Evolutionary conservation across 2,113 vertebrate species (phyloP).

Genomic region (Lathamus discolor): DNA sequence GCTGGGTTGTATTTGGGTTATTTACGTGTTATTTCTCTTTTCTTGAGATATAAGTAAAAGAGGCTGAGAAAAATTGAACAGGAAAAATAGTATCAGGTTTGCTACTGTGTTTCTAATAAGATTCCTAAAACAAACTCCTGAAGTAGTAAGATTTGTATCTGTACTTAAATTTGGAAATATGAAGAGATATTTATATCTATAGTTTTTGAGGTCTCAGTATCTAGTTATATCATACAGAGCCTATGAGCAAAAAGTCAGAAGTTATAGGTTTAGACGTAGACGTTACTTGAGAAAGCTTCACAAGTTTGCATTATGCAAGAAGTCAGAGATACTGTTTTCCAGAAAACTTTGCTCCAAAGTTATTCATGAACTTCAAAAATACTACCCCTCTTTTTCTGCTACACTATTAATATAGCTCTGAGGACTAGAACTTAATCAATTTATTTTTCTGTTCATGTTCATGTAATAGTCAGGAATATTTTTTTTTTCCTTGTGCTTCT

Average conservation of each 20-base stretch:
- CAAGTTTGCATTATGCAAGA: neutral
- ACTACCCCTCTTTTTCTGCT: neutral
- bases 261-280: neutral
- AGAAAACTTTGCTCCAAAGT: neutral
- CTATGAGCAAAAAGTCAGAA: neutral
- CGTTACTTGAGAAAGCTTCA: neutral
- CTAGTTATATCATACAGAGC: neutral
- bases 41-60: neutral
- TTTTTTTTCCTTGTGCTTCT: neutral
- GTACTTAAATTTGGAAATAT: neutral
- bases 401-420: neutral
- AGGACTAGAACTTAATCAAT: neutral
- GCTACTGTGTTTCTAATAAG: neutral
- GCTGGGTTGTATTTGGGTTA: neutral
- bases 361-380: neutral
- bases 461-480: neutral
- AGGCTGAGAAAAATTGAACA: neutral
- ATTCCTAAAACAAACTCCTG: neutral
- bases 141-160: neutral
- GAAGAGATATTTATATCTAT: neutral
- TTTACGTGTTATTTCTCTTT: neutral
- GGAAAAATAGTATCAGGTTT: neutral
- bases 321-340: neutral
- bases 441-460: neutral
- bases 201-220: neutral